phyloP scores from a whole-genome alignment of 1,140 invertebrate species.

The Rhagoletis zephyria region DNA sequence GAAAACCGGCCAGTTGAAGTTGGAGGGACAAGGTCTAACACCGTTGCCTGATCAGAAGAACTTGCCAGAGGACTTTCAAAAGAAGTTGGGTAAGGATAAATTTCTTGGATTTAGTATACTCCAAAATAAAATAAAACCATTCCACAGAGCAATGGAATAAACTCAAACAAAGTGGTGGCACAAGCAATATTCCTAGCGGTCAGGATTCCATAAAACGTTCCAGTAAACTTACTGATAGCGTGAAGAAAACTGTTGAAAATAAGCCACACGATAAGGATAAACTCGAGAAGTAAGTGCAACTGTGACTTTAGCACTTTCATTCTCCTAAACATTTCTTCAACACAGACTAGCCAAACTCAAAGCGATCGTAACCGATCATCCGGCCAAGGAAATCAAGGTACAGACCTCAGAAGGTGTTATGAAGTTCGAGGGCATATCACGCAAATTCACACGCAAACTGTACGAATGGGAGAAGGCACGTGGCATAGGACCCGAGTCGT shows the following conservation, averaged over 20 bases:
- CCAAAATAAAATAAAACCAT: background rate
- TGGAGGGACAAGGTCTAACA: conserved; percentile 70
- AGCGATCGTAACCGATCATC: conserved; percentile 75
- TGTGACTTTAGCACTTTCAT: background rate
- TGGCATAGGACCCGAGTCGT: conserved; percentile 85
- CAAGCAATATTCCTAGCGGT: background rate
- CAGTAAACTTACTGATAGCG: conserved; percentile 58
- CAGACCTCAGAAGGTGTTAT: conserved; percentile 86
- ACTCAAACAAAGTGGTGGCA: conserved; percentile 73
- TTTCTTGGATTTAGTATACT: background rate
- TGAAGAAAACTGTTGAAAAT: conserved; percentile 59
- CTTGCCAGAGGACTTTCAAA: conserved; percentile 80
- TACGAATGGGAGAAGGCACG: conserved; percentile 92
- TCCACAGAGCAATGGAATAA: conserved; percentile 79
- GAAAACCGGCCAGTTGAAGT: conserved; percentile 75
- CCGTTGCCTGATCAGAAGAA: conserved; percentile 76
- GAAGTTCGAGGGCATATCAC: conserved; percentile 87
- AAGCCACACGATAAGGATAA: conserved; percentile 70
- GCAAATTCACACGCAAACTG: conserved; percentile 89
- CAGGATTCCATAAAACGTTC: conserved; percentile 41
- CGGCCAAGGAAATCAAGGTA: conserved; percentile 82
- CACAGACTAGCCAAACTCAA: conserved; percentile 78
- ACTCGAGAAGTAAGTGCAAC: conserved; percentile 57
- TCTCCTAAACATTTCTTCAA: background rate
- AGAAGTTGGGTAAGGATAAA: conserved; percentile 76